A percentile compares a stretch with the other conserved stretches of the same genome.
phyloP scores from a whole-genome alignment of 2,888 invertebrate genomes.

The Stictocephala bisonia region DNA sequence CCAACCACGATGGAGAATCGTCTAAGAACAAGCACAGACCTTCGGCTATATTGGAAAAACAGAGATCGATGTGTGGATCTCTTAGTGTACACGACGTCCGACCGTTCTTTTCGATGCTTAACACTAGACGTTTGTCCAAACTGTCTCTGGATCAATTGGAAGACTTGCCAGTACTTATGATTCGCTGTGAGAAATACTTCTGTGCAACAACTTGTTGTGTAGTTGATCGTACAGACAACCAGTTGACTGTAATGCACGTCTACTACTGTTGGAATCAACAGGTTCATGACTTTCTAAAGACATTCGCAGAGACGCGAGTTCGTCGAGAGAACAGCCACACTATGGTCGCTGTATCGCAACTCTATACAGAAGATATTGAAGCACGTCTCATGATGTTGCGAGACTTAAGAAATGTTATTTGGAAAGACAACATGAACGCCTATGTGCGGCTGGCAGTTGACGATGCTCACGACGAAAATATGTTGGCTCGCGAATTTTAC shows the following conservation, averaged over 20 bases:
- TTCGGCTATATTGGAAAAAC: not conserved
- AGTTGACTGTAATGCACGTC: not conserved
- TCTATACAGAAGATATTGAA: not conserved
- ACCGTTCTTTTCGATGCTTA: too few species aligned
- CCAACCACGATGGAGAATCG: too few species aligned
- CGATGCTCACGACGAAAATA: too few species aligned
- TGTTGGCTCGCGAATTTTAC: not conserved
- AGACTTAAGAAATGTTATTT: too few species aligned
- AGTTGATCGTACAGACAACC: not conserved
- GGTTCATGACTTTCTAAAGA: too few species aligned
- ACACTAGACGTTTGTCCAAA: not conserved
- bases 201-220: not conserved
- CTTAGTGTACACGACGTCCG: slow-evolving; percentile 6
- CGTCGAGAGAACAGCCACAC: not conserved
- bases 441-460: not conserved
- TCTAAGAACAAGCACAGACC: too few species aligned
- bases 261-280: not conserved
- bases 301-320: too few species aligned
- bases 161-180: not conserved
- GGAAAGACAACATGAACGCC: too few species aligned
- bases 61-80: not conserved
- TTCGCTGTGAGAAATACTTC: not conserved
- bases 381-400: too few species aligned
- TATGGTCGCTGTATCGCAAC: not conserved
- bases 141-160: not conserved